A percentile compares a stretch with the other conserved stretches of the same genome.
Conservation (phyloP, 2,797 vertebrate genomes). For the Caiman crocodilus region DNA sequence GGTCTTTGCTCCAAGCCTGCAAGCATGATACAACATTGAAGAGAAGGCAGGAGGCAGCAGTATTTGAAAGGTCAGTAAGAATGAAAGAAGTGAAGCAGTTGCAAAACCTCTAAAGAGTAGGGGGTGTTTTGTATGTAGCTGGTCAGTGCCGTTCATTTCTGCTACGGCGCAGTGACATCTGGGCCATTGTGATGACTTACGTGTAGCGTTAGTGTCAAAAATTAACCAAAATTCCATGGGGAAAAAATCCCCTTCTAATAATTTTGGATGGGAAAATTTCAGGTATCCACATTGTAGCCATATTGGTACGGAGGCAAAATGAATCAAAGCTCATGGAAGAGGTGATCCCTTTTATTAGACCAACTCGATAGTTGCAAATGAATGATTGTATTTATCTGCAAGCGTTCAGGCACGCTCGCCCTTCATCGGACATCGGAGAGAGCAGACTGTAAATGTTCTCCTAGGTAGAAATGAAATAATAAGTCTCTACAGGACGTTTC, state of each 20-base stretch:
- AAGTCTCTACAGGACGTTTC: not conserved
- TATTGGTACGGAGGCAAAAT: not conserved
- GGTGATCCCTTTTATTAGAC: too few relatives aligned
- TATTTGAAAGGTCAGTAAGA: fast-evolving
- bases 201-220: not conserved
- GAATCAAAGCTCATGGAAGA: not conserved
- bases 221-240: not conserved
- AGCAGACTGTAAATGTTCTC: too few relatives aligned
- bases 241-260: not conserved
- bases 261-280: not conserved
- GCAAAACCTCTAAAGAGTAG: not conserved
- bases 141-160: not conserved
- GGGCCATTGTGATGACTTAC: not conserved
- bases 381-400: too few relatives aligned
- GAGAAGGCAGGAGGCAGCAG: not conserved
- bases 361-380: too few relatives aligned
- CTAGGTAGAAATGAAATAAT: too few relatives aligned
- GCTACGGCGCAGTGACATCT: not conserved
- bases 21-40: fast-evolving
- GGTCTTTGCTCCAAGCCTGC: not conserved
- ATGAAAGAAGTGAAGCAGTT: fast-evolving
- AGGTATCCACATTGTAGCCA: not conserved
- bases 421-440: too few relatives aligned
- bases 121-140: not conserved
- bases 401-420: too few relatives aligned